Conservation (phyloP, 2,113 vertebrate species). For the Cervus canadensis region DNA sequence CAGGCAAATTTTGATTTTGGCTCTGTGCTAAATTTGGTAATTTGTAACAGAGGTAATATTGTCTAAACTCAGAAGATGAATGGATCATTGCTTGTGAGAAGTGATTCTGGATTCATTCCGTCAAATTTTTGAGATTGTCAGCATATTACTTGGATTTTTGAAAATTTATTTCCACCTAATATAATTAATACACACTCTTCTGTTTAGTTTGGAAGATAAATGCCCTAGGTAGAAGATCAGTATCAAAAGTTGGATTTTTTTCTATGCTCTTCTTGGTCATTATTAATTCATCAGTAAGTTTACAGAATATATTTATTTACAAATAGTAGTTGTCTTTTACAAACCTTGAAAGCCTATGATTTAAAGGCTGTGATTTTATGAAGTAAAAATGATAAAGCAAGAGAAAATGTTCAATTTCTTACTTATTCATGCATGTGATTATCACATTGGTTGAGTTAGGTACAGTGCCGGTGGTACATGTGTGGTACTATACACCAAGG, state of each 20-base stretch:
- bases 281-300: background rate
- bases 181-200: background rate
- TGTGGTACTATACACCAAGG: background rate
- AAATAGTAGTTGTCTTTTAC: background rate
- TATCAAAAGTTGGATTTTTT: background rate
- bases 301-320: background rate
- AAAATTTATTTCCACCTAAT: background rate
- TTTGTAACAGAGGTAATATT: background rate
- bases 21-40: background rate
- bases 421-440: background rate
- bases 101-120: background rate
- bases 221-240: background rate
- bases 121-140: background rate
- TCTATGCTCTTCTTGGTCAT: background rate
- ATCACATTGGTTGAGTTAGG: background rate
- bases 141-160: background rate
- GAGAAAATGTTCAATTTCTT: background rate
- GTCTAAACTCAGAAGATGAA: background rate
- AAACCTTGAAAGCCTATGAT: background rate
- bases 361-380: background rate
- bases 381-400: slow-evolving; percentile 7
- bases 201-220: background rate
- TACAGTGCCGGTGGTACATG: background rate
- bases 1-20: background rate
- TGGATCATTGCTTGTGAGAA: background rate